Evolutionary conservation across 2,888 invertebrate genomes (phyloP).

Genomic region (Syrista parreyssii): DNA sequence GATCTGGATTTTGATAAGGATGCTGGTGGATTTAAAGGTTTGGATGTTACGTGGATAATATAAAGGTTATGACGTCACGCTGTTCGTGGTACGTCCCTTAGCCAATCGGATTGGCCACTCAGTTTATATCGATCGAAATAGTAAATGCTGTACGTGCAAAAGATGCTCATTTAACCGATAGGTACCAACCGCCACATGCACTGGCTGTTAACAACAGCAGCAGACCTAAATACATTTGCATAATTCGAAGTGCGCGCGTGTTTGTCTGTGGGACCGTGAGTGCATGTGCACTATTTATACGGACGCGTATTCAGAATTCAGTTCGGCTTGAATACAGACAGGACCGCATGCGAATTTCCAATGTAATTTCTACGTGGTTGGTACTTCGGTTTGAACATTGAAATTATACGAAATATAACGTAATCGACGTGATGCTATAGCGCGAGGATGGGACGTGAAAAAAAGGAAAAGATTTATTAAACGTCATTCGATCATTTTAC

Average conservation of each 20-base stretch:
- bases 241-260: slow-evolving; percentile 47
- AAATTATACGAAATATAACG: slow-evolving; percentile 3
- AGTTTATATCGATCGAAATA: not conserved
- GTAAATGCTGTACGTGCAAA: slow-evolving; percentile 3
- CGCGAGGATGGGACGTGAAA: not conserved
- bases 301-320: slow-evolving; percentile 12
- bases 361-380: slow-evolving; percentile 9
- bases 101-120: not conserved
- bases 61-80: not conserved
- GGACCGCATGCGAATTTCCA: slow-evolving; percentile 12
- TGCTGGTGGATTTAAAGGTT: not conserved
- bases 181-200: slow-evolving; percentile 31
- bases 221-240: slow-evolving; percentile 55
- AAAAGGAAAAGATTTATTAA: not conserved
- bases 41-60: not conserved
- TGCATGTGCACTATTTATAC: slow-evolving; percentile 10
- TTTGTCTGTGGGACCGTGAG: slow-evolving; percentile 40
- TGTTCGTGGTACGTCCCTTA: not conserved
- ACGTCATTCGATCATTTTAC: not conserved
- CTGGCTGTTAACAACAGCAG: slow-evolving; percentile 49
- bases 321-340: slow-evolving; percentile 10
- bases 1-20: not conserved
- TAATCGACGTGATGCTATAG: not conserved
- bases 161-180: slow-evolving; percentile 12
- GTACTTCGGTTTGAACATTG: not conserved